Evolutionary conservation across 2,888 invertebrate genomes (phyloP).

Genomic region (Parnassius apollo): DNA sequence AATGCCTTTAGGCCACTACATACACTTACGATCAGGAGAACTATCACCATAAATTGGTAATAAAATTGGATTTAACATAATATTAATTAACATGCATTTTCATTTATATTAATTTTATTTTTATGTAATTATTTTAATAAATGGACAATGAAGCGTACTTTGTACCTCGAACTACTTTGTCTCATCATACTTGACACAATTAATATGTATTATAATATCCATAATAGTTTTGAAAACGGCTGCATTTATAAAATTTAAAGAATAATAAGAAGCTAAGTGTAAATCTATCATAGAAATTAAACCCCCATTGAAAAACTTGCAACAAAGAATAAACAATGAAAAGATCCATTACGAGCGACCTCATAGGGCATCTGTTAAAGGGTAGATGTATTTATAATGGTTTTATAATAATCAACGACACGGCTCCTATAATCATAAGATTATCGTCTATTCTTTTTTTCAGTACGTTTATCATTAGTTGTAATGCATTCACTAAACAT

Average conservation of each 20-base stretch:
- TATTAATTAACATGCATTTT: too few species aligned
- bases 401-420: conserved; percentile 60
- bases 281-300: conserved; percentile 14
- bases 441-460: conserved; percentile 71
- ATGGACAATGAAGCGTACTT: too few species aligned
- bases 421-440: conserved; percentile 70
- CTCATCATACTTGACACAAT: too few species aligned
- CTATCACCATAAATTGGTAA: too few species aligned
- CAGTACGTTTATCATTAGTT: conserved; percentile 73
- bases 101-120: too few species aligned
- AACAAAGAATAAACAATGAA: conserved; percentile 53
- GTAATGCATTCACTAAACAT: conserved; percentile 56
- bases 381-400: conserved; percentile 76
- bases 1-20: too few species aligned
- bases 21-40: too few species aligned
- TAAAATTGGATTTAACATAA: too few species aligned
- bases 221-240: not conserved
- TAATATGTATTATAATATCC: too few species aligned
- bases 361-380: conserved; percentile 59
- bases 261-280: conserved; percentile 11
- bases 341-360: conserved; percentile 55
- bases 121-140: too few species aligned
- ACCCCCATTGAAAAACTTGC: conserved; percentile 26
- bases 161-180: too few species aligned
- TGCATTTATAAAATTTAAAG: conserved; percentile 7